Conservation (phyloP, 2,888 invertebrate species). For the Omphaloscelis lunosa region DNA sequence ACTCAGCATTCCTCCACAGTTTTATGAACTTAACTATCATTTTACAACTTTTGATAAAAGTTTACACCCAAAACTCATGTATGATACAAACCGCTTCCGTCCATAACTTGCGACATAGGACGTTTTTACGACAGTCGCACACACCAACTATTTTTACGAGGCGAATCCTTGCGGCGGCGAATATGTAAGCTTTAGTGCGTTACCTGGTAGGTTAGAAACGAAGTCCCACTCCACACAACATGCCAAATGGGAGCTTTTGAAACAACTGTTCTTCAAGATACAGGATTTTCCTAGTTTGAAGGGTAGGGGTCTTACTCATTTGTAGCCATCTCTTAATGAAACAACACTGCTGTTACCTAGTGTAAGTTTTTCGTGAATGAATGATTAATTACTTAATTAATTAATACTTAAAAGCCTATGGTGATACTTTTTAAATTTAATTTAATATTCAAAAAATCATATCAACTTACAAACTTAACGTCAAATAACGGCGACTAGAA, state of each 20-base stretch:
- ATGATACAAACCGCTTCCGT: slow-evolving; percentile 25
- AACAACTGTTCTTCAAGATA: neutral
- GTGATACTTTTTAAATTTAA: no score
- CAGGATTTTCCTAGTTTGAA: no score
- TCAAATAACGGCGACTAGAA: no score
- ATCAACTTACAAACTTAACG: no score
- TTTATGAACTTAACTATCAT: neutral
- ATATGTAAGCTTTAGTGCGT: slow-evolving; percentile 39
- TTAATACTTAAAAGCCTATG: no score
- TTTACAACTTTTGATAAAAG: slow-evolving; percentile 38
- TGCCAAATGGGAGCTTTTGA: no score
- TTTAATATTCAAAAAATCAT: no score
- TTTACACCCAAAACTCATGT: slow-evolving; percentile 8
- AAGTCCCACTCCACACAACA: neutral
- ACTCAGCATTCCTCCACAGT: neutral
- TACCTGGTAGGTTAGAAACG: neutral
- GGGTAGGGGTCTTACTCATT: no score
- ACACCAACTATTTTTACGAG: slow-evolving; percentile 70
- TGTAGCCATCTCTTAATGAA: no score
- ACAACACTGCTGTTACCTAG: no score
- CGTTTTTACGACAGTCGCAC: slow-evolving; percentile 57
- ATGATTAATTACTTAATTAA: no score
- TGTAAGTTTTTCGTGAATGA: no score
- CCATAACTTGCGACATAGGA: slow-evolving; percentile 29
- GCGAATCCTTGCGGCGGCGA: slow-evolving; percentile 56